Percentiles rank a stretch among this genome's conserved stretches.
phyloP scores from a whole-genome alignment of 2,888 invertebrate genomes.

The Pardosa pseudoannulata region DNA sequence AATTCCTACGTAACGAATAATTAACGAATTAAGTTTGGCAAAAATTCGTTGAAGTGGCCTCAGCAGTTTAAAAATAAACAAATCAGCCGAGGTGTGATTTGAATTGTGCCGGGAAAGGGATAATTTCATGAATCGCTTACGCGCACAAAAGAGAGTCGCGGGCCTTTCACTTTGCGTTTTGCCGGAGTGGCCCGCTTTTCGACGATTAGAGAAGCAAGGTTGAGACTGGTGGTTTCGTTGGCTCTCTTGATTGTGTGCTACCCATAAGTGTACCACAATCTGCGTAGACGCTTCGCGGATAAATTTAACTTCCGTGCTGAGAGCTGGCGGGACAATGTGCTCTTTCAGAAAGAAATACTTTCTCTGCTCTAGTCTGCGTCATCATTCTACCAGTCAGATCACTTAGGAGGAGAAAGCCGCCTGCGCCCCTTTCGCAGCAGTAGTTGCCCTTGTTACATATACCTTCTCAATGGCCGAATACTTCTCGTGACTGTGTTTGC shows the following conservation, averaged over 20 bases:
- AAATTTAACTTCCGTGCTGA: conserved; percentile 69
- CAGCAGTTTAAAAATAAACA: not conserved
- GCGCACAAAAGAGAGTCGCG: not conserved
- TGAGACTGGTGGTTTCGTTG: conserved; percentile 39
- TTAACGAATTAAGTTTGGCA: no score
- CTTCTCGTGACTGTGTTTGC: conserved; percentile 22
- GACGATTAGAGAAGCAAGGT: conserved; percentile 30
- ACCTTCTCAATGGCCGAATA: conserved; percentile 56
- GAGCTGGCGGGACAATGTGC: conserved; percentile 60
- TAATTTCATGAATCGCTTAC: not conserved
- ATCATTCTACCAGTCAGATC: conserved; percentile 45
- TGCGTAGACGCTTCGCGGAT: conserved; percentile 62
- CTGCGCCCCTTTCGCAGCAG: conserved; percentile 37
- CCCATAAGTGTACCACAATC: conserved; percentile 51
- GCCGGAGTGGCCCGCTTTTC: not conserved
- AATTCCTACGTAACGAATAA: no score
- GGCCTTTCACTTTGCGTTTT: not conserved
- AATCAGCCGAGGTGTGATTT: not conserved
- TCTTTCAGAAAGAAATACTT: conserved; percentile 62
- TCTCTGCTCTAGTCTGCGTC: conserved; percentile 61
- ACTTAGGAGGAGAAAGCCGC: conserved; percentile 20
- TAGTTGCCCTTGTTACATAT: conserved; percentile 52
- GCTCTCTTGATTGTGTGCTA: conserved; percentile 52
- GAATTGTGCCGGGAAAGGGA: not conserved
- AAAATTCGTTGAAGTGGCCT: no score